These are phyloP conservation scores for Callyntrura sp. DNA, from an alignment of 2,888 invertebrate genomes.

Conservation along the genomic window DNA sequence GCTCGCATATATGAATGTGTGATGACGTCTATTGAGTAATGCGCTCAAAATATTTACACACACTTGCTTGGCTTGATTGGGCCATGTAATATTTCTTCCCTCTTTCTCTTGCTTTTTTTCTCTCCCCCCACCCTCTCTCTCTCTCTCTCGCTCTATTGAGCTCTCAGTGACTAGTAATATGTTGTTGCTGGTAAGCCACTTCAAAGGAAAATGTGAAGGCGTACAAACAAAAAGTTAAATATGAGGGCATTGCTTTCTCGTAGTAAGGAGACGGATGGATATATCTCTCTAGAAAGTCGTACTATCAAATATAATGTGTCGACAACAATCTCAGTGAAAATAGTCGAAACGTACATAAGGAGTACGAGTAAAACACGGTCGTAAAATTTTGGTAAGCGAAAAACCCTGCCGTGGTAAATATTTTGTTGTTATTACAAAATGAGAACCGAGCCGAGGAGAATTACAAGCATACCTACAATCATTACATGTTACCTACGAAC, in stretches of 20 bases:
- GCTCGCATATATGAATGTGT: neutral
- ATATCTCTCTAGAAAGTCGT: neutral
- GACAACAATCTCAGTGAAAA: neutral
- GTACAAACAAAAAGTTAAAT: neutral
- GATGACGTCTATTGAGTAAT: constrained; percentile 24
- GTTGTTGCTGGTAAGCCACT: neutral
- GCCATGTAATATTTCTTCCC: no score
- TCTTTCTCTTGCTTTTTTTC: no score
- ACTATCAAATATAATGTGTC: neutral
- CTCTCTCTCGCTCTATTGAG: neutral
- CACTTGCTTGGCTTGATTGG: constrained; percentile 21
- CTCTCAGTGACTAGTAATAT: neutral
- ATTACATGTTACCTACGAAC: no score
- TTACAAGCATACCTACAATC: no score
- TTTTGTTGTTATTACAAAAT: no score
- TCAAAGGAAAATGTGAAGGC: neutral
- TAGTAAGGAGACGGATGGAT: neutral
- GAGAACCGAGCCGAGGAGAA: no score
- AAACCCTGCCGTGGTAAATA: no score
- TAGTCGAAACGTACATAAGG: neutral
- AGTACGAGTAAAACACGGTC: neutral
- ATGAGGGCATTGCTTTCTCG: neutral
- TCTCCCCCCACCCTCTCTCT: neutral
- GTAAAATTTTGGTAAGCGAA: no score
- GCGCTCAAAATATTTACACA: constrained; percentile 16